Base-by-base conservation (phyloP, 2,113 vertebrate genomes). In the Planiliza haematocheilus region DNA sequence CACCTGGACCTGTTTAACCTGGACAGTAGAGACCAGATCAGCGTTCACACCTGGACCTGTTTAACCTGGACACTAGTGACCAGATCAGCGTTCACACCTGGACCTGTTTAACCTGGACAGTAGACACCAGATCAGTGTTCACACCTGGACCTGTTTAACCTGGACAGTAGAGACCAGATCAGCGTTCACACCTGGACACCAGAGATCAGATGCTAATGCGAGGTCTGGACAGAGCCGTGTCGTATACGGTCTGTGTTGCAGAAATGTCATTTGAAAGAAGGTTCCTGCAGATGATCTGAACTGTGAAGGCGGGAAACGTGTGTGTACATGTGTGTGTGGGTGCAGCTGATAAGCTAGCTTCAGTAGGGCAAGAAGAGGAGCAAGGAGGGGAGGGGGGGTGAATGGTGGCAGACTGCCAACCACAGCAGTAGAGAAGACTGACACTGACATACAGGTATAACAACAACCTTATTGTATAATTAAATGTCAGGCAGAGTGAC, bases 401-500 rank as follows among this genome's bases (percentile, higher is more conserved):
- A 53, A n/a, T 4, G 16, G 10, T 52, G 64, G 53, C 70, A 49
- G 21, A 41, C 1, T 46, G n/a, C 74, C 66, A 68, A 74, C 0
- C 7, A 43, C 8, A 41, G 12, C 16, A 41, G 21, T 0, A 36
- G 53, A 39, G 18, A 24, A 36, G 21, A 21, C n/a, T 20, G 17
- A 46, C 34, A 10, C 2, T 20, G 34, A 46, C 38, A 61, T 8
- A n/a, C 1, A 5, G 13, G 8, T 21, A 21, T 39, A 55, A 36
- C 43, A 69, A 50, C 49, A 61, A 53, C 51, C 42, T 9, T 2
- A 5, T 5, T 17, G 17, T 38, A 20, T 0, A 17, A 39, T 8
- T 24, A 24, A 58, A 24, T 21, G 55, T 46, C 10, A 42, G 60
- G 41, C 13, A 53, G 58, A 72, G 53, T 57, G 64, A 83, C 55